Percentiles rank a stretch among this genome's conserved stretches.
Conservation (phyloP, 2,888 invertebrate species). For the Lithosia quadra region DNA sequence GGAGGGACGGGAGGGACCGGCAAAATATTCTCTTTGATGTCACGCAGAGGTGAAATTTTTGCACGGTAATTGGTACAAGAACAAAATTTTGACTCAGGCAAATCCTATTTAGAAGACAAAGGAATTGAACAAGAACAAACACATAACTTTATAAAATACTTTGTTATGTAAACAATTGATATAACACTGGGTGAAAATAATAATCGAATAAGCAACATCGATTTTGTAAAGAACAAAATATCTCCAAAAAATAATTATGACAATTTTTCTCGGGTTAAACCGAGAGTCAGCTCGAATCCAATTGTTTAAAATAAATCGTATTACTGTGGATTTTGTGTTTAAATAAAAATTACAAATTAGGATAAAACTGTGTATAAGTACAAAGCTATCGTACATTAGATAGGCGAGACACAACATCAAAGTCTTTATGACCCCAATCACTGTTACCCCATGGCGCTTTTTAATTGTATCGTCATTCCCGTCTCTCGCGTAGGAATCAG, state of each 20-base stretch:
- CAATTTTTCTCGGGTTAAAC: neutral
- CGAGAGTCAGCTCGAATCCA: no score
- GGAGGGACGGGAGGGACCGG: neutral
- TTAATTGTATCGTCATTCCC: neutral
- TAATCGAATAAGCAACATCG: neutral
- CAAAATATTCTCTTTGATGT: slow-evolving; percentile 44
- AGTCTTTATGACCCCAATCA: neutral
- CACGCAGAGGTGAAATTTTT: slow-evolving; percentile 40
- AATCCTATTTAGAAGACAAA: slow-evolving; percentile 18
- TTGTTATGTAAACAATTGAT: slow-evolving; percentile 1
- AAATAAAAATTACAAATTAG: no score
- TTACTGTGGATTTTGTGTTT: no score
- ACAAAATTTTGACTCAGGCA: slow-evolving; percentile 18
- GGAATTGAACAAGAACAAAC: slow-evolving; percentile 2
- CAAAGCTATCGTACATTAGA: no score
- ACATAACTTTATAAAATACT: neutral
- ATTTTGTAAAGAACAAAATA: neutral
- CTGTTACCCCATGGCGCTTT: no score
- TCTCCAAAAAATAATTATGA: neutral
- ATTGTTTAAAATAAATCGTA: no score
- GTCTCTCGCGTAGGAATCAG: neutral
- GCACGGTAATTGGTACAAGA: slow-evolving; percentile 32
- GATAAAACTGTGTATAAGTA: no score
- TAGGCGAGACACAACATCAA: no score
- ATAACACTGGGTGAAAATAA: neutral